These are phyloP conservation scores for Misgurnus anguillicaudatus DNA, from an alignment of 2,113 vertebrate species.

Conservation along the genomic window DNA sequence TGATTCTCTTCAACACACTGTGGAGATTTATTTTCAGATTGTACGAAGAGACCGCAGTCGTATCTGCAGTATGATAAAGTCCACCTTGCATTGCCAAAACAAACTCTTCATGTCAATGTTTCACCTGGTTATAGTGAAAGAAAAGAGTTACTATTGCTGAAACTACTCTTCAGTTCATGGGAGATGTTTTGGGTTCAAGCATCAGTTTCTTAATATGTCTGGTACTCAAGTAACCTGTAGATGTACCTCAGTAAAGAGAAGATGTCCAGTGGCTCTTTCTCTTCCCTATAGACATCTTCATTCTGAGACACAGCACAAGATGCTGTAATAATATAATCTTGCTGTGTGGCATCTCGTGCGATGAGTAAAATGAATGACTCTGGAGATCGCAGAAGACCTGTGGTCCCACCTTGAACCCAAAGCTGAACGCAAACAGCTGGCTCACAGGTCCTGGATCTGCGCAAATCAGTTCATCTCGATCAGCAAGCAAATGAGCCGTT, in stretches of 20 bases:
- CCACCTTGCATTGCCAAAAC: too few species aligned
- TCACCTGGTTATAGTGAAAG: too few species aligned
- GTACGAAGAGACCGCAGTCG: too few species aligned
- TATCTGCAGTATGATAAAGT: too few species aligned
- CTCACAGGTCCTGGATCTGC: conserved; percentile 18
- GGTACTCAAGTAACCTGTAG: background rate
- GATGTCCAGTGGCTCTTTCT: background rate
- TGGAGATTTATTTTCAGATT: too few species aligned
- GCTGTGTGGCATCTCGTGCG: conserved; percentile 16
- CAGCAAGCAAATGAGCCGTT: conserved; percentile 67
- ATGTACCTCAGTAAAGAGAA: background rate
- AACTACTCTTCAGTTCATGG: too few species aligned
- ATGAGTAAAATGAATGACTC: conserved; percentile 59
- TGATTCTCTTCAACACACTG: too few species aligned
- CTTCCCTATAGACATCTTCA: conserved; percentile 47
- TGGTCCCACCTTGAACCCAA: conserved; percentile 28
- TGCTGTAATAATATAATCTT: background rate
- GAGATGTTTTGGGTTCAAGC: too few species aligned
- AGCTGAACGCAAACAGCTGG: background rate
- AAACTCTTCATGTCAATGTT: too few species aligned
- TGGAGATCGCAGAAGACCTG: conserved; percentile 40
- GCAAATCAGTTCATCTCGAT: conserved; percentile 61
- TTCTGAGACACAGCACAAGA: conserved; percentile 52
- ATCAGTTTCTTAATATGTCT: too few species aligned
- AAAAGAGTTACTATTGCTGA: too few species aligned